Evolutionary conservation across 2,113 vertebrate genomes (phyloP), one percentile per base, ranked within the genome.

Genomic region (Cyanistes caeruleus): DNA sequence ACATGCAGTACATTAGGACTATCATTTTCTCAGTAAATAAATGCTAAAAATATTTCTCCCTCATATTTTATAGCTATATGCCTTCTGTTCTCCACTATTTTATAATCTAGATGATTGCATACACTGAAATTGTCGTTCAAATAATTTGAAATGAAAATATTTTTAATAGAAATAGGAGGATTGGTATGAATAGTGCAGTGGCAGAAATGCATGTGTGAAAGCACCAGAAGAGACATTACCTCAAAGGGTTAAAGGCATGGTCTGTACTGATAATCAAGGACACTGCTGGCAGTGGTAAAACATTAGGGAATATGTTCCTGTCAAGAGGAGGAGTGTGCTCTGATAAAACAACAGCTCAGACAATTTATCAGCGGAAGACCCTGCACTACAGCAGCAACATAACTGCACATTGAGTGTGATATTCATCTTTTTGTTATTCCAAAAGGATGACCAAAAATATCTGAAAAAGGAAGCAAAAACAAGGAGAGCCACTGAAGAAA

Each of bases 21-120:
- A 74, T 52, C 64, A 70, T 17, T 37, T 80, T 72, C 69, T 72
- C 16, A 72, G 24, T 44, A 92, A 83, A 78, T 83, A 91, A 94
- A 97, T 79, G 55, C 15, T 23, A 64, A 39, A 96, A 46, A 89
- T n/a, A 58, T 62, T 97, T 89, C 44, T 95, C 70, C 77, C 87
- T 88, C 39, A 27, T 55, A 87, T 96, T 97, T 97, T 95, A 79
- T 25, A 91, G 60, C 68, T 69, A 75, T 51, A 77, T 58, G 39
- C 35, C 15, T 79, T 83, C 78, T 65, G 19, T 91, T 73, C 46
- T 59, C 31, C 31, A 43, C 24, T 87, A 35, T 53, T 76, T 89
- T 69, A 41, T 73, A 70, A 51, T 11, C 28, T 62, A 53, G 63
- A 27, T 0, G 1, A 75, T 77, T n/a, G 51, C 10, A 55, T 21